Evolutionary conservation across 2,113 vertebrate species (phyloP).

Genomic region (Uria lomvia): DNA sequence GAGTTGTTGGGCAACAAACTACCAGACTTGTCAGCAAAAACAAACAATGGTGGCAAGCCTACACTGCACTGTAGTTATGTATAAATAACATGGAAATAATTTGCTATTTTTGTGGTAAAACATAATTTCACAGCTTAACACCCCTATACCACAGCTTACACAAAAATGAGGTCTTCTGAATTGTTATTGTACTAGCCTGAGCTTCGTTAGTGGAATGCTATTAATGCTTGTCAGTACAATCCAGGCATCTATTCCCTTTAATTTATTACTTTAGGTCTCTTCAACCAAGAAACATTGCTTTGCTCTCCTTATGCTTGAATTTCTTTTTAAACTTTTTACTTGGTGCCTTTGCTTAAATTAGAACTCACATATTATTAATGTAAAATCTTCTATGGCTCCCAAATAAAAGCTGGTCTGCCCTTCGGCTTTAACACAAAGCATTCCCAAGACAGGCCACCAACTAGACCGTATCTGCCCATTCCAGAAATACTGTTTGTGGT

Average conservation of each 20-base stretch:
- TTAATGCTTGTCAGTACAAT: neutral
- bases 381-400: neutral
- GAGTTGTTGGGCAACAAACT: conserved; percentile 60
- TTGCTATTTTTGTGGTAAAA: conserved; percentile 53
- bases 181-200: neutral
- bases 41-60: conserved; percentile 35
- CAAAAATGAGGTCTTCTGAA: conserved; percentile 16
- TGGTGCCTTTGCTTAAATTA: neutral
- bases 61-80: neutral
- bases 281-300: neutral
- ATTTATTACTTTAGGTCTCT: neutral
- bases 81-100: conserved; percentile 48
- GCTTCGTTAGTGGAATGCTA: neutral
- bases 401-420: neutral
- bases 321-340: neutral
- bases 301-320: neutral
- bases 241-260: neutral
- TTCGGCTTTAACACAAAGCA: neutral
- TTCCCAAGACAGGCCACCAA: neutral
- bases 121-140: conserved; percentile 32
- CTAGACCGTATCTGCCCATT: neutral
- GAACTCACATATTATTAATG: neutral
- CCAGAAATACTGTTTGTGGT: conserved; percentile 25
- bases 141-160: neutral
- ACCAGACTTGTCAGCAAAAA: conserved; percentile 56